phyloP scores from a whole-genome alignment of 2,113 vertebrate genomes.

The Nanorana parkeri region DNA sequence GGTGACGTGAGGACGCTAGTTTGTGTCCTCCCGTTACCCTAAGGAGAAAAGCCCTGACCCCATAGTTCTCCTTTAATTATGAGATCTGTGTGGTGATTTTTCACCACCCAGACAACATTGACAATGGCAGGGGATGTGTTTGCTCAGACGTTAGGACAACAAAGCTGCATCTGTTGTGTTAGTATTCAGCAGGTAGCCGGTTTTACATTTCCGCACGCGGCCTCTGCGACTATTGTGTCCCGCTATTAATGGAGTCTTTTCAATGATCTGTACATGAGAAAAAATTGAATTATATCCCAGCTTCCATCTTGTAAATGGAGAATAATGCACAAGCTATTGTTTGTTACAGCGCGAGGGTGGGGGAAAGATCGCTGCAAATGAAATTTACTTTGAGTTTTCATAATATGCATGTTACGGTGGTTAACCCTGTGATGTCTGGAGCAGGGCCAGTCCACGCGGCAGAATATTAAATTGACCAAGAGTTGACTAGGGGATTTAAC shows the following conservation, averaged over 20 bases:
- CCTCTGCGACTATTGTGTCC: slow-evolving; percentile 1
- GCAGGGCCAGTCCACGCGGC: too few species aligned
- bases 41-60: too few species aligned
- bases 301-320: not conserved
- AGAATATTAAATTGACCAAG: too few species aligned
- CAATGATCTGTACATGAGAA: slow-evolving; percentile 9
- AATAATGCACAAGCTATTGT: slow-evolving; percentile 1
- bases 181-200: not conserved
- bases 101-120: not conserved
- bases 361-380: not conserved
- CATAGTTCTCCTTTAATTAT: too few species aligned
- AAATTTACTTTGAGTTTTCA: not conserved
- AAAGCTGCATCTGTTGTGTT: not conserved
- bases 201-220: not conserved
- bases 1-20: too few species aligned
- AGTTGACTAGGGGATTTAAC: too few species aligned
- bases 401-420: not conserved
- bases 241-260: not conserved
- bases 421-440: not conserved
- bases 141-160: slow-evolving; percentile 2
- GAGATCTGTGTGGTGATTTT: too few species aligned
- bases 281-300: not conserved
- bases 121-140: not conserved
- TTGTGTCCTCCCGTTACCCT: too few species aligned
- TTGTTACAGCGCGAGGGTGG: not conserved